Conservation (phyloP, 2,113 vertebrate genomes). For the Oxygymnocypris stewartii region DNA sequence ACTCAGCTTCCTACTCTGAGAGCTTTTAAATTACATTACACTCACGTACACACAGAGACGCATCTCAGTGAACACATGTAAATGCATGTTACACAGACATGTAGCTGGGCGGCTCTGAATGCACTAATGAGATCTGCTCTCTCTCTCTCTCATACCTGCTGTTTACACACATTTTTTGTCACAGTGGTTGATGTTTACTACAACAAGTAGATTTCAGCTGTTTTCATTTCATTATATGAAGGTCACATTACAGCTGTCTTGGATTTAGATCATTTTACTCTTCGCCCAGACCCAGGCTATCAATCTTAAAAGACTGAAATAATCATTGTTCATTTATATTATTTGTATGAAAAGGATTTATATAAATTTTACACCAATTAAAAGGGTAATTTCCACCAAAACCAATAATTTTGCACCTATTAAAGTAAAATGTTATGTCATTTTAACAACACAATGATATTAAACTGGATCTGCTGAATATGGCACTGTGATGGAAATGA, state of each 20-base stretch:
- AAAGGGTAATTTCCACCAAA: neutral
- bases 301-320: neutral
- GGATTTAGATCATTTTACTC: neutral
- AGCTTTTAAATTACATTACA: conserved; percentile 30
- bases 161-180: neutral
- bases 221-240: neutral
- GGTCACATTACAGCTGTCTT: neutral
- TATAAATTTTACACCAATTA: neutral
- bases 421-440: neutral
- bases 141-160: neutral
- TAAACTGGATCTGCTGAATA: neutral
- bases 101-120: neutral
- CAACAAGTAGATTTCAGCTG: neutral
- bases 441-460: neutral
- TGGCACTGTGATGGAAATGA: neutral
- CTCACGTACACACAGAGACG: neutral
- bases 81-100: neutral
- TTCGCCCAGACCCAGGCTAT: neutral
- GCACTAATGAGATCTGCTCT: neutral
- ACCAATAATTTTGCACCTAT: neutral
- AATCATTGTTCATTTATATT: neutral
- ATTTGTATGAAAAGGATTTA: neutral
- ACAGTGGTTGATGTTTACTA: neutral
- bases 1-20: conserved; percentile 24
- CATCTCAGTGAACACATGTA: neutral